phyloP scores from a whole-genome alignment of 2,797 vertebrate species.

The Petrocephalus sullivani region DNA sequence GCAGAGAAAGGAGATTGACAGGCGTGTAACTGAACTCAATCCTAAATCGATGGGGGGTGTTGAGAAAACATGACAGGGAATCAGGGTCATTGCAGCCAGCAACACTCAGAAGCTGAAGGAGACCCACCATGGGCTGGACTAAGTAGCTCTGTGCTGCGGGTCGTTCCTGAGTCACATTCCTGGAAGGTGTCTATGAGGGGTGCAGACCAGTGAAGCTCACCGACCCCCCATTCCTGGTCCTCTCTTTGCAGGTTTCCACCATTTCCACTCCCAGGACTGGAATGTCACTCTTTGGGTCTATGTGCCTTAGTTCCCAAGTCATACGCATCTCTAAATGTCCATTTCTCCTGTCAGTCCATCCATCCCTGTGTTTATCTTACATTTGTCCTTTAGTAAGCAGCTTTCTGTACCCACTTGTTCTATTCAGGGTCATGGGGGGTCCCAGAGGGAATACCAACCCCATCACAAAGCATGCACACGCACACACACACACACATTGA shows the following conservation, averaged over 20 bases:
- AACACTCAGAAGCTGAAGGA: neutral
- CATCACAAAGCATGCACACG: neutral
- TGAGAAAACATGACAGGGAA: neutral
- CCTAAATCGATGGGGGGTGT: neutral
- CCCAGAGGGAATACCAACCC: neutral
- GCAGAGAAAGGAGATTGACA: neutral
- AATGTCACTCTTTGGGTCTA: conserved; percentile 35
- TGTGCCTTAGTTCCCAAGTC: conserved; percentile 6
- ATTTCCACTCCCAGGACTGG: neutral
- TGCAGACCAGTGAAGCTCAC: neutral
- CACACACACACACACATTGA: no score
- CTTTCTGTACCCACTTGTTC: neutral
- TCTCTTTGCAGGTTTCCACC: neutral
- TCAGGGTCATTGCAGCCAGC: neutral
- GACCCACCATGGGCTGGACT: neutral
- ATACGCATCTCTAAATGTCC: conserved; percentile 12
- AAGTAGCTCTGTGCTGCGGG: no score
- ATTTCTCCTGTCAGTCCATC: neutral
- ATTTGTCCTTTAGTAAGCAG: neutral
- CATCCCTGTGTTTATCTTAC: conserved; percentile 2
- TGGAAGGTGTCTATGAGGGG: neutral
- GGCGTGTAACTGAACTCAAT: neutral
- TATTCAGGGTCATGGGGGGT: neutral
- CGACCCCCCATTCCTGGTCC: neutral
- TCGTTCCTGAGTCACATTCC: neutral